Evolutionary conservation across 92 coral and sea anemone species (phyloP), one percentile per base, ranked within the genome.

Genomic region (Palythoa grandiflora): DNA sequence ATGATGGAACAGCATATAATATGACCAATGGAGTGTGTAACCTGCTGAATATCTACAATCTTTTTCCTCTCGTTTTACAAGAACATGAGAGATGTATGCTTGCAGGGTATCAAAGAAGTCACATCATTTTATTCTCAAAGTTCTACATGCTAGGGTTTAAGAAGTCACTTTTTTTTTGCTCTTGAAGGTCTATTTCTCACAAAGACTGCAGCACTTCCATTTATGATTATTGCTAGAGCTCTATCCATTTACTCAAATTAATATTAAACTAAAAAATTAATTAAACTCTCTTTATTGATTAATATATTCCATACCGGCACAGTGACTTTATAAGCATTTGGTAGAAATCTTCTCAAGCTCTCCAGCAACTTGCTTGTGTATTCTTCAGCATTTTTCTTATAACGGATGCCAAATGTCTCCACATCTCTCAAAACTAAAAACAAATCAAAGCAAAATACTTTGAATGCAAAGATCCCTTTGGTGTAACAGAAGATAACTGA

Each of bases 381-480:
- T 0, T 91, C 93, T 0, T 86, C 9, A 9, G 79, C 65, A 14
- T 92, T 90, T 87, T 93, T 93, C 88, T 97, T 97, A 88, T 90
- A 89, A 1, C 97, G 89, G 50, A 97, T 93, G 12, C 94, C 96
- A 70, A 92, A 80, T 55, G 91, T 95, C 84, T 97, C 99, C 36
- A 97, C 94, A 78, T 97, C 98, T 74, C 99, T 91, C 16, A 97
- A 92, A 79, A 97, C 97, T 97, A 12, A 9, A 73, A 55, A 61
- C 37, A 68, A 40, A 47, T 6, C 78, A 12, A 84, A 38, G 11
- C 4, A 77, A 38, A 47, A 14, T 3, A 9, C 16, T 17, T 0
- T 65, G 35, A 21, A 55, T 37, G 59, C 12, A 47, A 39, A 47
- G 6, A 16, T 15, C 9, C 38, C 17, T 35, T 35, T 71, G 12